phyloP scores from a whole-genome alignment of 2,888 invertebrate genomes.

The Crossocerus cetratus region DNA sequence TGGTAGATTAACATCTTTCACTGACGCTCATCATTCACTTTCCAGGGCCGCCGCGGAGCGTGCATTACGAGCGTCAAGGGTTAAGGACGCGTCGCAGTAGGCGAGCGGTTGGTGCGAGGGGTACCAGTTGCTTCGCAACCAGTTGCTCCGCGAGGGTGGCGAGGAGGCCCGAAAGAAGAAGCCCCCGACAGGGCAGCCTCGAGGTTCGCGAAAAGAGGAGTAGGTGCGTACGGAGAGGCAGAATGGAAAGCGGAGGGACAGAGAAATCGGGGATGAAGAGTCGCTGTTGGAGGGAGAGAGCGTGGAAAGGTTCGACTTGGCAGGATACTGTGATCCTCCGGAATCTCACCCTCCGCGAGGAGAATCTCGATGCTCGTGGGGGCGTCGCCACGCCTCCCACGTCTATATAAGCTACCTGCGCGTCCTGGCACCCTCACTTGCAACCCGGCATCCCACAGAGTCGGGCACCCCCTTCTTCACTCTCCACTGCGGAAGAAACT shows the following conservation, averaged over 20 bases:
- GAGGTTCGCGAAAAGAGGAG: background rate
- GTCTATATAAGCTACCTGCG: constrained; percentile 71
- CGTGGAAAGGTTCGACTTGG: constrained; percentile 23
- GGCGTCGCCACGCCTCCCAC: constrained; percentile 70
- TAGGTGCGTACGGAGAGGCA: too few relatives aligned
- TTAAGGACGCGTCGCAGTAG: constrained; percentile 8
- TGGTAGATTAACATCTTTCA: too few relatives aligned
- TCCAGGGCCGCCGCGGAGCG: constrained; percentile 5
- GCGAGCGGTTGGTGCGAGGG: constrained; percentile 8
- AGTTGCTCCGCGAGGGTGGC: constrained; percentile 59
- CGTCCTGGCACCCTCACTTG: constrained; percentile 68
- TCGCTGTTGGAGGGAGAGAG: constrained; percentile 21
- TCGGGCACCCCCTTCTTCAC: constrained; percentile 11
- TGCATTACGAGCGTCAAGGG: constrained; percentile 11
- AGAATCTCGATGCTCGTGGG: constrained; percentile 48
- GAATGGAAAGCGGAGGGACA: too few relatives aligned
- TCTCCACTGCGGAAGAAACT: too few relatives aligned
- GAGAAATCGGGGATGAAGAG: background rate
- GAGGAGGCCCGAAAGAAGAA: constrained; percentile 10
- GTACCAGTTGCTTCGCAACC: constrained; percentile 71
- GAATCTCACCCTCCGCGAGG: constrained; percentile 45
- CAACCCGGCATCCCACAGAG: constrained; percentile 58
- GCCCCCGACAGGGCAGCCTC: background rate
- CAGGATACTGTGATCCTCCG: constrained; percentile 36
- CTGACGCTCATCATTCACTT: too few relatives aligned